Percentiles rank a stretch among this genome's conserved stretches.
phyloP scores from a whole-genome alignment of 2,113 vertebrate species.

The Willisornis vidua region DNA sequence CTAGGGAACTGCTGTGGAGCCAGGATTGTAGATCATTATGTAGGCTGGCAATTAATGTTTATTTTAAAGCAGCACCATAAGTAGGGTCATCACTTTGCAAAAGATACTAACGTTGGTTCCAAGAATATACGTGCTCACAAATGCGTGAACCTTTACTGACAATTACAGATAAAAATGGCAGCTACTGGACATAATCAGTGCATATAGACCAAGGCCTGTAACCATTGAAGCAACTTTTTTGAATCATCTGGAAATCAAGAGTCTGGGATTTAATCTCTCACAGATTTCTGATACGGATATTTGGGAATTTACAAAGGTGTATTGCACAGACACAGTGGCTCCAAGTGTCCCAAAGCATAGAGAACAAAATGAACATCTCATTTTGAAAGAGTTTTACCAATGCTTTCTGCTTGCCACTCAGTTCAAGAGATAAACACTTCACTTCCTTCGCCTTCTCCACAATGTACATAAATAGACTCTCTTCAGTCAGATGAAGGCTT shows the following conservation, averaged over 20 bases:
- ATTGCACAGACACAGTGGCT: not conserved
- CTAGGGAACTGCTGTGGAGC: not conserved
- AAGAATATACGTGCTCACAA: not conserved
- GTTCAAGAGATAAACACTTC: conserved; percentile 38
- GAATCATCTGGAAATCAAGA: not conserved
- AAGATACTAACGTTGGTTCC: not conserved
- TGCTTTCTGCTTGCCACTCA: not conserved
- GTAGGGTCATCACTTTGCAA: not conserved
- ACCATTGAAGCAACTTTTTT: not conserved
- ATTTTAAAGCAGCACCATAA: conserved; percentile 2
- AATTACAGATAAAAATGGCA: not conserved
- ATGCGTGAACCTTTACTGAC: not conserved
- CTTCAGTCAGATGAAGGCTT: conserved; percentile 44
- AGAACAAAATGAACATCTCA: not conserved
- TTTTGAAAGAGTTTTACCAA: conserved; percentile 16
- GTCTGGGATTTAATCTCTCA: not conserved
- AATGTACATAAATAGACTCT: conserved; percentile 35
- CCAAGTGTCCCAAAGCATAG: not conserved
- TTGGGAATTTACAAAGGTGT: not conserved
- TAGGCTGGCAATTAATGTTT: conserved; percentile 5
- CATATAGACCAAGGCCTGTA: not conserved
- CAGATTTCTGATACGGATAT: not conserved
- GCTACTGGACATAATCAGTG: not conserved
- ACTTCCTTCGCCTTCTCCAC: conserved; percentile 61
- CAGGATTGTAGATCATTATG: not conserved